Conservation (phyloP, 1,140 invertebrate genomes). For the Drosophila watanabei region DNA sequence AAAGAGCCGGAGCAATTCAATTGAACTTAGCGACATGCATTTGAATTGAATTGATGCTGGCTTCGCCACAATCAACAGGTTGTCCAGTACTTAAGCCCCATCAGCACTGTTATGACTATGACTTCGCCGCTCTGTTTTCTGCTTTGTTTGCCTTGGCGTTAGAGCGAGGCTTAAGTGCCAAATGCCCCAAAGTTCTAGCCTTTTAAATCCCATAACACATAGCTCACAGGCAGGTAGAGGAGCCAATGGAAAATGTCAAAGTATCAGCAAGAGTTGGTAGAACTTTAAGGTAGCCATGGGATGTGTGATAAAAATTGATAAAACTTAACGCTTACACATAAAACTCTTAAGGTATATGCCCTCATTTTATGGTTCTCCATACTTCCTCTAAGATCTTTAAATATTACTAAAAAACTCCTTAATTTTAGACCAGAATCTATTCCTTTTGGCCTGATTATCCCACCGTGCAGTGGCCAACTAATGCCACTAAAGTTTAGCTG, state of each 20-base stretch:
- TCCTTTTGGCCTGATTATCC: slow-evolving; percentile 2
- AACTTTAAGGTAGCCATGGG: slow-evolving; percentile 13
- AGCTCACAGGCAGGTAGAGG: neutral
- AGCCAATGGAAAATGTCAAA: slow-evolving; percentile 55
- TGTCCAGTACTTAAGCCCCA: slow-evolving; percentile 34
- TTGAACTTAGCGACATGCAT: slow-evolving; percentile 67
- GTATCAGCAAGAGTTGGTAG: neutral
- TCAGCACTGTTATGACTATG: slow-evolving; percentile 14
- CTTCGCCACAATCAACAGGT: slow-evolving; percentile 73
- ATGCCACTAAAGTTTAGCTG: slow-evolving; percentile 45
- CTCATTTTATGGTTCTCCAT: neutral
- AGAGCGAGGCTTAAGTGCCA: slow-evolving; percentile 48
- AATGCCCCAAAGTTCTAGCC: slow-evolving; percentile 14
- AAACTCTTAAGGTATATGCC: too few species aligned
- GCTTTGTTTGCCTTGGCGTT: slow-evolving; percentile 25
- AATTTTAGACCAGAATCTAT: neutral
- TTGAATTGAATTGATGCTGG: slow-evolving; percentile 71
- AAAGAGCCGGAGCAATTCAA: slow-evolving; percentile 62
- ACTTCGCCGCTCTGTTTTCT: slow-evolving; percentile 3
- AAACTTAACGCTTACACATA: neutral
- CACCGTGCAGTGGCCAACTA: slow-evolving; percentile 28
- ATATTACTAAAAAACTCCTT: neutral
- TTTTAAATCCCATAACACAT: slow-evolving; percentile 26
- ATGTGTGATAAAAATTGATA: too few species aligned
- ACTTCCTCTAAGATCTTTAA: neutral